These are phyloP conservation scores for Leucania comma DNA, from an alignment of 2,888 invertebrate species.

Conservation along the genomic window DNA sequence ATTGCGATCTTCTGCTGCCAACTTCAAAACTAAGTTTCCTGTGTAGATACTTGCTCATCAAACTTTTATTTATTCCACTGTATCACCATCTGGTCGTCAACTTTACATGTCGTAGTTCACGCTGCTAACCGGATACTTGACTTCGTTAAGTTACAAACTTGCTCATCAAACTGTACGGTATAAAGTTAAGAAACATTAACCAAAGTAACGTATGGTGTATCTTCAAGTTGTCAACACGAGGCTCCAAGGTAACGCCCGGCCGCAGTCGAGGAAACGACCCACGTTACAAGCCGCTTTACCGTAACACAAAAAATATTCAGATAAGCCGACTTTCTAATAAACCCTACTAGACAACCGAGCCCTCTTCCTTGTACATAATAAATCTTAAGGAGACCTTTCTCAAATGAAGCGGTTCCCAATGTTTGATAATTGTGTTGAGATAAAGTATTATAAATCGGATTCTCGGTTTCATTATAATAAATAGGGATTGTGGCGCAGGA, in stretches of 20 bases:
- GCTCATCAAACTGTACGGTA: neutral
- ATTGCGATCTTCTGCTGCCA: neutral
- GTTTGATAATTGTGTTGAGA: constrained; percentile 68
- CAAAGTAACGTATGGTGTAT: constrained; percentile 27
- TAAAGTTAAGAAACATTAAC: constrained; percentile 24
- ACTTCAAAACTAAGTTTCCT: too few species aligned
- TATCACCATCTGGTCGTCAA: neutral
- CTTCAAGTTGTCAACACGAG: constrained; percentile 47
- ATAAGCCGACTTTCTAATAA: constrained; percentile 90
- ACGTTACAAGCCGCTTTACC: constrained; percentile 80
- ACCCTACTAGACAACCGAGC: constrained; percentile 82
- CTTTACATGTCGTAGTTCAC: neutral
- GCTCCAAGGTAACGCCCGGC: constrained; percentile 23
- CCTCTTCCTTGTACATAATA: constrained; percentile 88
- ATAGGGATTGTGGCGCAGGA: constrained; percentile 55
- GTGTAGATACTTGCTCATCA: neutral
- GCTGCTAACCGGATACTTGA: neutral
- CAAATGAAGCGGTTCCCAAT: constrained; percentile 79
- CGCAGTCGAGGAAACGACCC: constrained; percentile 68
- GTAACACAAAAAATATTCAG: constrained; percentile 88
- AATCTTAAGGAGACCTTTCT: constrained; percentile 87
- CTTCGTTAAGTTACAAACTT: neutral
- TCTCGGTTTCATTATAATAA: constrained; percentile 63
- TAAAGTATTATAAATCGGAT: constrained; percentile 64
- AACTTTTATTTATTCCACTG: neutral